Conservation (phyloP, 2,888 invertebrate genomes). For the Aphidoletes aphidimyza region DNA sequence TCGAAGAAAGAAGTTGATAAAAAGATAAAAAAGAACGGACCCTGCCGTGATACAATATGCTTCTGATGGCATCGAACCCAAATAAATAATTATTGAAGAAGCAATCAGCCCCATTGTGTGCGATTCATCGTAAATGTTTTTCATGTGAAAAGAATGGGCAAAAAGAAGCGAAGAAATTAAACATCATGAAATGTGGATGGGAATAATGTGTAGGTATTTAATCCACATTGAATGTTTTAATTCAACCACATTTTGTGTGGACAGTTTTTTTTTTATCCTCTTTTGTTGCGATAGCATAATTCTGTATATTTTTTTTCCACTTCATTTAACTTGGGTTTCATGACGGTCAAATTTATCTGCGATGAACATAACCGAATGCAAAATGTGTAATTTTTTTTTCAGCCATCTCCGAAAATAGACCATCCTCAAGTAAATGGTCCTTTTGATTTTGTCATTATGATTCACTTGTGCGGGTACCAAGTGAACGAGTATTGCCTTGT, state of each 20-base stretch:
- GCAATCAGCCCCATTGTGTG: not conserved
- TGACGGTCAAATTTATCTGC: not conserved
- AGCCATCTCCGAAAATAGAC: not conserved
- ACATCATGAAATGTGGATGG: not conserved
- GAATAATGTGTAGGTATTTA: not conserved
- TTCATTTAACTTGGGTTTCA: not conserved
- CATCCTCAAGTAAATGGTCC: not conserved
- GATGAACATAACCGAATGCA: not conserved
- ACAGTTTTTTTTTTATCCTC: not conserved
- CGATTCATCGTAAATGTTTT: not conserved
- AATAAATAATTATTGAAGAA: conserved; percentile 25
- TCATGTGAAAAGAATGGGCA: not conserved
- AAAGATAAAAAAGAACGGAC: not conserved
- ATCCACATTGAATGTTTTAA: not conserved
- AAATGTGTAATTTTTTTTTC: not conserved
- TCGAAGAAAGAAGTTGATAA: too few species aligned
- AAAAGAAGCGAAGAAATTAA: not conserved
- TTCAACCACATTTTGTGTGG: not conserved
- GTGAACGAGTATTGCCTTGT: not conserved
- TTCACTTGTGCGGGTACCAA: not conserved
- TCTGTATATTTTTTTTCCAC: not conserved
- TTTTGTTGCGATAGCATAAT: too few species aligned
- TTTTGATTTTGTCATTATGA: not conserved
- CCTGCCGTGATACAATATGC: not conserved
- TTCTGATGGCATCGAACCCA: not conserved